Evolutionary conservation across 1,140 invertebrate genomes (phyloP).

Genomic region (Leptinotarsa undecemlineata): DNA sequence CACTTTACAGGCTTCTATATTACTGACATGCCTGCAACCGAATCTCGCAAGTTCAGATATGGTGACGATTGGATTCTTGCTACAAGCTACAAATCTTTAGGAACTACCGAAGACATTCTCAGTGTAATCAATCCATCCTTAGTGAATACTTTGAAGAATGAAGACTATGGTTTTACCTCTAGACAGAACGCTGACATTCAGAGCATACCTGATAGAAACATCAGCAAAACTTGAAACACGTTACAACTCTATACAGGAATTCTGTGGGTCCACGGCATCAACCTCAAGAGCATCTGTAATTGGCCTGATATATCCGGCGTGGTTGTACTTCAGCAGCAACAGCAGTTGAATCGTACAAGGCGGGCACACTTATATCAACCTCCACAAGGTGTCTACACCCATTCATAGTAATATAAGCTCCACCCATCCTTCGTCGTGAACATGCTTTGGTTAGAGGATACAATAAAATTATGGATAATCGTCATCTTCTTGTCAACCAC

Average conservation of each 20-base stretch:
- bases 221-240: neutral
- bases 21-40: neutral
- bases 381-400: neutral
- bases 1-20: neutral
- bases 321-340: neutral
- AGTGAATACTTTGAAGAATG: neutral
- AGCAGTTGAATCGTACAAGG: neutral
- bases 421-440: neutral
- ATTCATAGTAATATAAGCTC: neutral
- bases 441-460: slow-evolving; percentile 7
- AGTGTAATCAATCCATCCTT: neutral
- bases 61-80: neutral
- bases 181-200: neutral
- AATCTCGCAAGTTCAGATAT: neutral
- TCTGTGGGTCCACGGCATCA: neutral
- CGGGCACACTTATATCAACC: neutral
- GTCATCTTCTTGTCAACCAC: slow-evolving; percentile 2
- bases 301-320: neutral
- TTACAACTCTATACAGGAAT: neutral
- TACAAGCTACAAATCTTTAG: neutral
- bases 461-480: slow-evolving; percentile 17
- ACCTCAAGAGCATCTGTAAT: neutral
- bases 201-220: neutral
- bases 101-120: neutral
- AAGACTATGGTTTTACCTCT: neutral